Conservation (phyloP, 2,797 vertebrate species). For the Linurgus olivaceus region DNA sequence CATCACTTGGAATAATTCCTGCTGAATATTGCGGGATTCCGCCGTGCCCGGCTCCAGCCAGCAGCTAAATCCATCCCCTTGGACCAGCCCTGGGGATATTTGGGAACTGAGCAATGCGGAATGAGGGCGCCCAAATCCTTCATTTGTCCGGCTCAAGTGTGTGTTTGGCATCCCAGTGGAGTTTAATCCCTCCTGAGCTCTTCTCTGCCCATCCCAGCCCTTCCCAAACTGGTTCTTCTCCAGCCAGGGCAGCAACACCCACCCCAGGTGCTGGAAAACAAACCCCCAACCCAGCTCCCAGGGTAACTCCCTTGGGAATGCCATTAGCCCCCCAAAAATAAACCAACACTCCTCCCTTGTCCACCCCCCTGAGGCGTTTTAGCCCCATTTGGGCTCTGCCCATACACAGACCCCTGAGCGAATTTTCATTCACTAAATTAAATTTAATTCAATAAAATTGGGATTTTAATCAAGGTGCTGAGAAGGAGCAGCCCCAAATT, state of each 20-base stretch:
- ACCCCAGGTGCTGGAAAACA: background rate
- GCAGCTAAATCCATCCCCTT: background rate
- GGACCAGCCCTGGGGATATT: background rate
- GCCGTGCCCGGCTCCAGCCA: accelerated
- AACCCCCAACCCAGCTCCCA: background rate
- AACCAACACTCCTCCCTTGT: accelerated
- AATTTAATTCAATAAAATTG: background rate
- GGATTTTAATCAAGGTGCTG: background rate
- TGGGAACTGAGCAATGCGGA: accelerated
- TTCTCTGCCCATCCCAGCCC: background rate
- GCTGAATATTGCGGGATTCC: background rate
- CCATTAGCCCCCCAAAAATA: background rate
- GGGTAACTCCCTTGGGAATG: background rate
- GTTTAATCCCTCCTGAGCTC: background rate
- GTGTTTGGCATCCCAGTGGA: accelerated
- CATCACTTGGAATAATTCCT: background rate
- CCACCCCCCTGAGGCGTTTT: background rate
- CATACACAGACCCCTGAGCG: accelerated
- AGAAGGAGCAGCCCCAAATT: background rate
- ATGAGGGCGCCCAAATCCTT: background rate
- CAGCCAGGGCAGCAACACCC: background rate
- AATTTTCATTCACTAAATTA: background rate
- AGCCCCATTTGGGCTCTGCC: background rate
- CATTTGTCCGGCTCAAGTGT: background rate
- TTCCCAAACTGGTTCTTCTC: background rate